Base-by-base conservation (phyloP, 2,797 vertebrate species). In the Onychomys arenicola region DNA sequence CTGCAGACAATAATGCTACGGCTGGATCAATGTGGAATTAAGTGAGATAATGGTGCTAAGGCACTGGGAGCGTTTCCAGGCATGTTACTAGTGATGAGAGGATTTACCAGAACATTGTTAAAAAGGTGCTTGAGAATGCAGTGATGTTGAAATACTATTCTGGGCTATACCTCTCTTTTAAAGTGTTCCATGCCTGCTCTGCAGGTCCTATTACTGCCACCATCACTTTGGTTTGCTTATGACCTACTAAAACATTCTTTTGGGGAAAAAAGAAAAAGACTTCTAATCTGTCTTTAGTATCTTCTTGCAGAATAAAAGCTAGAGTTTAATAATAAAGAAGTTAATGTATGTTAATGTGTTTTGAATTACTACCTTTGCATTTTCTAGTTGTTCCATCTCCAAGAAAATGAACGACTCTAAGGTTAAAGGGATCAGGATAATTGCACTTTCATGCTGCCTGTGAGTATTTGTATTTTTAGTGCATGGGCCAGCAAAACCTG, bases 1-100 rank as follows among this genome's bases (percentile, higher is more conserved):
- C 90, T 94, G 14, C 61, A 75, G 27, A 94, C 89, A 93, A 92
- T 95, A 95, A 95, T 52, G 59, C 34, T 75, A 71, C 77, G 67
- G 76, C 32, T 13, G 69, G 75, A 95, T 96, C 93, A 95, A 87
- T 77, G 86, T 40, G 83, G 78, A 96, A 94, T 97, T 95, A 94
- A 67, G 76, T 92, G 91, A 95, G 78, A 92, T 76, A 89, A 94
- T 87, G 55, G 77, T 94, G 96, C 49, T 55, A 92, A 94, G 90
- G 85, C 27, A 75, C n/a, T 77, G 89, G 93, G 63, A 96, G 71
- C 4, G 4, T 59, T 93, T 95, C 49, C 90, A 90, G 16, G 23
- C 57, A 19, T 96, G 57, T 96, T 93, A 93, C 55, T 71, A 89
- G 78, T 82, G 81, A 89, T 19, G 57, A 87, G 3, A 61, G 61